Conservation (phyloP, 2,888 invertebrate species). For the Hydrotaea diabolus region DNA sequence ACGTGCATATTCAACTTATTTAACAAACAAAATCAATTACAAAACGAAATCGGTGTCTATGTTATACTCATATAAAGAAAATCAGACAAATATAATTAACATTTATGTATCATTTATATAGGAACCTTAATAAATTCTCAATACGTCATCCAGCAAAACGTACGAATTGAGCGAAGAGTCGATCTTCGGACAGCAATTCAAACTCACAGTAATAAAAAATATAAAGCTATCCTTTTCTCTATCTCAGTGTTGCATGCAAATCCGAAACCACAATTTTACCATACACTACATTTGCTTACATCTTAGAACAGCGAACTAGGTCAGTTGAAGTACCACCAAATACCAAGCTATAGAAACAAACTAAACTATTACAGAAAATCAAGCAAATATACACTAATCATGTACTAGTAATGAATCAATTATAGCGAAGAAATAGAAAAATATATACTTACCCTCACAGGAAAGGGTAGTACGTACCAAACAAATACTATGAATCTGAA, state of each 20-base stretch:
- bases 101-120: conserved; percentile 26
- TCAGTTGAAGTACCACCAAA: conserved; percentile 19
- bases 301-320: conserved; percentile 32
- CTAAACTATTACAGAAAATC: not conserved
- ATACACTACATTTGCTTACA: conserved; percentile 53
- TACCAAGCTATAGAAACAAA: conserved; percentile 19
- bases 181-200: conserved; percentile 12
- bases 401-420: not conserved
- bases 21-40: conserved; percentile 54
- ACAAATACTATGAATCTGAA: not conserved
- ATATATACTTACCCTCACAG: not conserved
- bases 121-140: conserved; percentile 10
- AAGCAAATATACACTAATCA: not conserved
- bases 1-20: conserved; percentile 51
- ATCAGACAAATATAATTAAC: conserved; percentile 26
- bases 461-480: too few species aligned
- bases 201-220: conserved; percentile 23
- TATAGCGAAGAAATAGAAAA: conserved; percentile 13
- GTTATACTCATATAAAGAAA: conserved; percentile 58
- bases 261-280: conserved; percentile 37
- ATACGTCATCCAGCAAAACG: conserved; percentile 7
- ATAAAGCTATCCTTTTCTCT: conserved; percentile 53
- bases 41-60: conserved; percentile 60
- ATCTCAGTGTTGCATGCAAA: conserved; percentile 66
- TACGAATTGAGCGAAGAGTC: not conserved